These are phyloP conservation scores for Papilio glaucus DNA, from an alignment of 1,140 invertebrate genomes.

Conservation along the genomic window DNA sequence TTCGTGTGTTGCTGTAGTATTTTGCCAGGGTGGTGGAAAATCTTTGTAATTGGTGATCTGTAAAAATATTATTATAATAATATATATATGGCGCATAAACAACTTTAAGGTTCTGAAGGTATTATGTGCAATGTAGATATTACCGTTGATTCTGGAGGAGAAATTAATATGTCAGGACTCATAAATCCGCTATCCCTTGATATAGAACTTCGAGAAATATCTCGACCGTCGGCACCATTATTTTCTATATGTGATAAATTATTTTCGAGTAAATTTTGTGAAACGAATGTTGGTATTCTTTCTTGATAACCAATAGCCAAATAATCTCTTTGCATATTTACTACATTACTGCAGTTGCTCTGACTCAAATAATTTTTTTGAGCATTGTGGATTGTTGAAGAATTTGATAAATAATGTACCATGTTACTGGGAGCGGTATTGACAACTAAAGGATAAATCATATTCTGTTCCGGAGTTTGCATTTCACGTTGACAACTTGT, in stretches of 20 bases:
- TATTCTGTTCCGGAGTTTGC: neutral
- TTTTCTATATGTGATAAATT: neutral
- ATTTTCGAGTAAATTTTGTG: neutral
- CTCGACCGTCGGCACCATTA: neutral
- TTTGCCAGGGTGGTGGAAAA: neutral
- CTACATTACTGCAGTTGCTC: neutral
- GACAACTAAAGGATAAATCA: neutral
- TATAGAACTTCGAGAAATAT: conserved; percentile 30
- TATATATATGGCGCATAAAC: neutral
- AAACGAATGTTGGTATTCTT: neutral
- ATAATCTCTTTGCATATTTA: neutral
- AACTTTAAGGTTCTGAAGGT: no score
- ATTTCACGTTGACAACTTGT: neutral
- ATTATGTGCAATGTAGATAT: neutral
- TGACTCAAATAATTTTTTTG: neutral
- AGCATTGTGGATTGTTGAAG: neutral
- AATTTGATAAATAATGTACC: neutral
- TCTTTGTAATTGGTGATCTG: conserved; percentile 11
- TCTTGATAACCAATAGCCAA: neutral
- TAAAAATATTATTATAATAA: neutral
- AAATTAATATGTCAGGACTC: conserved; percentile 20
- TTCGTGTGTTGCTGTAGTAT: neutral
- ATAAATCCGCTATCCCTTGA: conserved; percentile 37
- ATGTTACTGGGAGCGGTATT: neutral
- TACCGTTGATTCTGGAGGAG: conserved; percentile 11